Base-by-base conservation (phyloP, 2,888 invertebrate genomes). In the Lepas anatifera region DNA sequence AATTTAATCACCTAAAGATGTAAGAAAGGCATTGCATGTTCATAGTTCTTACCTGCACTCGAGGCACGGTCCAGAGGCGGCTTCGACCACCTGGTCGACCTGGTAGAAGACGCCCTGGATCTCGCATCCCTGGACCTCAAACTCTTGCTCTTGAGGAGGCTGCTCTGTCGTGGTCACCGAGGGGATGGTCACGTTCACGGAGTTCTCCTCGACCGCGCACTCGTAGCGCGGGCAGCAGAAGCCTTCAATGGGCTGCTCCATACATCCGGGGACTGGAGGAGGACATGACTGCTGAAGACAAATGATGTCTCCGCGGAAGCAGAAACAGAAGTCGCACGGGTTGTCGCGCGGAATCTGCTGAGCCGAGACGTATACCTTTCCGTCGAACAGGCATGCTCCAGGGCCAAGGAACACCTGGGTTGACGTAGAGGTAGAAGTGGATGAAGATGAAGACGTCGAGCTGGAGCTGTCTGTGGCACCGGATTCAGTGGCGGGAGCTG, bases 281-380 rank as follows among this genome's bases (percentile, higher is more conserved):
- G 95, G 95, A 81, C 95, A 95, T 77, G 93, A 93, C 81, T 95
- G 95, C 81, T 95, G 94, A 74, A 95, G 83, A 77, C 95, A 95
- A 77, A 95, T 95, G 76, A 95, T 95, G 78, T 95, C 94, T 79
- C 94, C 92, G 80, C 95, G 86, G 84, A 95, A 95, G 84, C 95
- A 95, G 87, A 95, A 95, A 81, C 95, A 95, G 84, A 95, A 95
- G 79, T 95, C 94, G 79, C 95, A 95, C 35, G 95, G 93, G 82
- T 95, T 93, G 76, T 93, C 92, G 76, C 95, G 85, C 52, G 94
- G 94, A 77, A 95, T 94, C 82, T 95, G 95, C 81, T 95, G 94
- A 1, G 95, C 95, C 2, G 94, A 94, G 58, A 94, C 92, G 80
- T 92, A 95, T 67, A 94, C 88, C 81, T 92, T 92, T 76, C 94